Conservation (phyloP, 2,113 vertebrate species). For the Orientallactaga bullata region DNA sequence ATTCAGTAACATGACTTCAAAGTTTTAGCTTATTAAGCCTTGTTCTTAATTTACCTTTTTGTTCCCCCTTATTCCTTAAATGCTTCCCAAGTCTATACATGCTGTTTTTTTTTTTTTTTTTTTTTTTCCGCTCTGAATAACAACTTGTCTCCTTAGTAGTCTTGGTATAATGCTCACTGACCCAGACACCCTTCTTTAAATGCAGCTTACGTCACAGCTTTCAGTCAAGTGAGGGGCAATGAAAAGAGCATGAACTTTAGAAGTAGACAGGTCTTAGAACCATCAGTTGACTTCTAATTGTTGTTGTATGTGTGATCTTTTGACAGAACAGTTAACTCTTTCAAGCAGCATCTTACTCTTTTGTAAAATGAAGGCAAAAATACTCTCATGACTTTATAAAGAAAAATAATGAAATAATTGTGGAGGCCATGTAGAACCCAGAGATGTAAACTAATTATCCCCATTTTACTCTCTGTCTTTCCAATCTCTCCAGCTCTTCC, state of each 20-base stretch:
- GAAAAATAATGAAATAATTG: not conserved
- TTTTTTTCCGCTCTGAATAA: not conserved
- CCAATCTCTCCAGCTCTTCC: not conserved
- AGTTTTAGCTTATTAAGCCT: not conserved
- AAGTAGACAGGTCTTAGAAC: slow-evolving; percentile 48
- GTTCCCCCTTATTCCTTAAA: not conserved
- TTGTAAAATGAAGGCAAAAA: not conserved
- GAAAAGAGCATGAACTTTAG: slow-evolving; percentile 80
- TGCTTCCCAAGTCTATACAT: not conserved
- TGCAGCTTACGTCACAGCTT: slow-evolving; percentile 31
- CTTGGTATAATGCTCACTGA: not conserved
- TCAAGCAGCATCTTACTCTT: not conserved
- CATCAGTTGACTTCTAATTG: slow-evolving; percentile 23
- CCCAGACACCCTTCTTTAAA: slow-evolving; percentile 57
- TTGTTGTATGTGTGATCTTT: not conserved
- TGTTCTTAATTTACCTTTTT: not conserved
- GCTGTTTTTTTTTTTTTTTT: not conserved
- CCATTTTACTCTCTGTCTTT: not conserved
- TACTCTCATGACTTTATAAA: not conserved
- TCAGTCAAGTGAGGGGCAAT: slow-evolving; percentile 1
- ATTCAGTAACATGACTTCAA: not conserved
- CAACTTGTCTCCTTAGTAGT: not conserved
- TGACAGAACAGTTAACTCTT: not conserved
- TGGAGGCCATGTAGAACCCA: not conserved
- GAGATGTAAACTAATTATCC: not conserved